Conservation (phyloP, 2,113 vertebrate genomes). For the Gorilla gorilla region DNA sequence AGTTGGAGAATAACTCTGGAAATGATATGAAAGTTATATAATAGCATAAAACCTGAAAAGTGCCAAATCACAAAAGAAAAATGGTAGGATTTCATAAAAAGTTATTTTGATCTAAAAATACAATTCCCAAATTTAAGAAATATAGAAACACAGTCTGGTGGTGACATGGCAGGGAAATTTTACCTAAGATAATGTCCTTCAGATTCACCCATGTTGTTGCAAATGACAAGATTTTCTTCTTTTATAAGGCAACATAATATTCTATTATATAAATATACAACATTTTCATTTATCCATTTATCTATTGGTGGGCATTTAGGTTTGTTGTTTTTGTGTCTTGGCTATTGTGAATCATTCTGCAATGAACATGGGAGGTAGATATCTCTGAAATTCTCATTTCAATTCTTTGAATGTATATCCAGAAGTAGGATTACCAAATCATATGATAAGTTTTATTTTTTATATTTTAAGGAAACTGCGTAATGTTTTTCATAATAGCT, state of each 20-base stretch:
- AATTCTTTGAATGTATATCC: neutral
- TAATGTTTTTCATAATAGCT: neutral
- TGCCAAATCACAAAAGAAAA: neutral
- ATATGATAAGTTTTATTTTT: neutral
- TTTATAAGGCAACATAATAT: neutral
- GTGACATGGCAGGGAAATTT: neutral
- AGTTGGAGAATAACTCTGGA: neutral
- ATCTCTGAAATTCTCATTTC: neutral
- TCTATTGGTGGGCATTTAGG: neutral
- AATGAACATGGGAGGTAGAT: neutral
- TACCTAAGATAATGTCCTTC: neutral
- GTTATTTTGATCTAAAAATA: neutral
- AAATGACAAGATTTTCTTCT: neutral
- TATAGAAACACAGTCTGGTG: neutral
- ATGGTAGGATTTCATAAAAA: neutral
- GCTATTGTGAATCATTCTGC: neutral
- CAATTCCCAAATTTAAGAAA: neutral
- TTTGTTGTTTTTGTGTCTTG: neutral
- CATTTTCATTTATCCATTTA: neutral
- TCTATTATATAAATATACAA: neutral
- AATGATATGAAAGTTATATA: neutral
- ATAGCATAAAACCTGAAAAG: neutral
- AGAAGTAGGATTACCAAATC: neutral
- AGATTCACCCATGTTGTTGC: neutral
- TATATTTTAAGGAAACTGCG: neutral